These are phyloP conservation scores for Zygothrica quintamaculata DNA, from an alignment of 2,888 invertebrate species.

Conservation along the genomic window DNA sequence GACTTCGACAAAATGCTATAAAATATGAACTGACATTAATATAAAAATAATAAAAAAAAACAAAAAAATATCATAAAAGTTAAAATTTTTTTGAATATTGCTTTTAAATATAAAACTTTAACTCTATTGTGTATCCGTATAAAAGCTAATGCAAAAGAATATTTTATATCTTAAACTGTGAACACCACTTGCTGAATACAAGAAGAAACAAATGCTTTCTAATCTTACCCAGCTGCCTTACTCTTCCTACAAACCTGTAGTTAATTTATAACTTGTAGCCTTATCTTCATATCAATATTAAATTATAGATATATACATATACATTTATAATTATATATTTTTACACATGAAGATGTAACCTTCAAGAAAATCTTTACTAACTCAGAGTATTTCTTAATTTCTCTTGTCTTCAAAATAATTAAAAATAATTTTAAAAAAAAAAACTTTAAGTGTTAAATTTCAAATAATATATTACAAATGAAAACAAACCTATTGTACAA, in stretches of 20 bases:
- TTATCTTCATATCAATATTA: constrained; percentile 65
- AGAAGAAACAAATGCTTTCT: constrained; percentile 44
- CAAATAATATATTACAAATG: no score
- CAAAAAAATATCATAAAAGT: constrained; percentile 44
- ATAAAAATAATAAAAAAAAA: not conserved
- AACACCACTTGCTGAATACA: constrained; percentile 76
- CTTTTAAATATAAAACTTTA: constrained; percentile 64
- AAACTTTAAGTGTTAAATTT: no score
- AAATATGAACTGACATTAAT: constrained; percentile 59
- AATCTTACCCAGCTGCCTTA: constrained; percentile 76
- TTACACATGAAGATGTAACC: no score
- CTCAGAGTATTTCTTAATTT: no score
- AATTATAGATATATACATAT: no score
- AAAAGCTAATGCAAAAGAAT: constrained; percentile 65
- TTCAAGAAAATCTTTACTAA: no score
- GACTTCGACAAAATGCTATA: constrained; percentile 38
- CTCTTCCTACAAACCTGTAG: constrained; percentile 57
- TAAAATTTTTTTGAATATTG: constrained; percentile 65
- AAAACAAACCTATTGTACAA: no score
- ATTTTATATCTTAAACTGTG: constrained; percentile 71
- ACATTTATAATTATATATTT: no score
- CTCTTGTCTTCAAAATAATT: no score
- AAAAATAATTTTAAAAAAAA: no score
- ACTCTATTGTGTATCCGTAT: constrained; percentile 50
- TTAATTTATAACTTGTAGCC: constrained; percentile 73